Evolutionary conservation across 2,888 invertebrate species (phyloP).

Genomic region (Sarcophaga variegata): DNA sequence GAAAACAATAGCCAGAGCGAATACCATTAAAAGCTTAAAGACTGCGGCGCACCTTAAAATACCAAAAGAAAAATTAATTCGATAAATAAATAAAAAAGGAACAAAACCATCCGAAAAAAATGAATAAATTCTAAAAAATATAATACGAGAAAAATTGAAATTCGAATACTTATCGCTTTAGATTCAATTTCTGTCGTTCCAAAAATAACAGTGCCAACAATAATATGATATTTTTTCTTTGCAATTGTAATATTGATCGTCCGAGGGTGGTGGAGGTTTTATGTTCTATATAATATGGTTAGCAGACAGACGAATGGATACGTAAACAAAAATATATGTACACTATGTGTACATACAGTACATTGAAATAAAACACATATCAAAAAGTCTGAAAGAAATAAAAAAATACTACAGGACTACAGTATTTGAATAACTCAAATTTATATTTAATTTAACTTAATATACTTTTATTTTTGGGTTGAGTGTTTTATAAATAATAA

Average conservation of each 20-base stretch:
- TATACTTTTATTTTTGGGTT: too few relatives aligned
- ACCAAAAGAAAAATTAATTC: conserved; percentile 2
- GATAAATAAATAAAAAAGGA: not conserved
- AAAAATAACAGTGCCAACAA: not conserved
- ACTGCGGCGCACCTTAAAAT: conserved; percentile 34
- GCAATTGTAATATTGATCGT: too few relatives aligned
- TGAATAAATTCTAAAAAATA: not conserved
- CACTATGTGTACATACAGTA: too few relatives aligned
- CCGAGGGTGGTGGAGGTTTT: too few relatives aligned
- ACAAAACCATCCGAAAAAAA: not conserved
- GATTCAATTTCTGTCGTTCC: conserved; percentile 12
- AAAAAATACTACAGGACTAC: too few relatives aligned
- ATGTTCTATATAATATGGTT: too few relatives aligned
- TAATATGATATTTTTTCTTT: not conserved
- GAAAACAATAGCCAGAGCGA: not conserved
- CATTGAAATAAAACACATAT: too few relatives aligned
- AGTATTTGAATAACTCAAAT: not conserved
- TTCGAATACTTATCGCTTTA: conserved; percentile 22
- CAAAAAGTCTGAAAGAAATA: too few relatives aligned
- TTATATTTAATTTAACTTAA: not conserved
- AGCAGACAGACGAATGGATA: too few relatives aligned
- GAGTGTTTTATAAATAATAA: not conserved
- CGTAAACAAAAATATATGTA: too few relatives aligned
- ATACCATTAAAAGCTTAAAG: conserved; percentile 19
- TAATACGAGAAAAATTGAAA: conserved; percentile 1